Conservation (phyloP, 2,797 vertebrate species). For the Anableps anableps region DNA sequence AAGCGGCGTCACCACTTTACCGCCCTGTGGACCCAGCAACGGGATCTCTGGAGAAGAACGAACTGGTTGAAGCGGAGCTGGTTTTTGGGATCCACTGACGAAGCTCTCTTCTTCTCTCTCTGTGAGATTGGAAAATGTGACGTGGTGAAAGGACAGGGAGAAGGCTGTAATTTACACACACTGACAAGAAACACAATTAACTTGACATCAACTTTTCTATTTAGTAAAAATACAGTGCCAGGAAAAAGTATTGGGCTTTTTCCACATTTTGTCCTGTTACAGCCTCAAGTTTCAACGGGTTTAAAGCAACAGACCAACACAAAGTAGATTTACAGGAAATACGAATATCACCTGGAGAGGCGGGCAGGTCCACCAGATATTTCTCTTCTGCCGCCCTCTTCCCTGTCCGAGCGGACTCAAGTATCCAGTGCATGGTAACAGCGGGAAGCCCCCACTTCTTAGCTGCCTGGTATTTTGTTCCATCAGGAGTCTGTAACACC, state of each 20-base stretch:
- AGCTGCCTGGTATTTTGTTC: constrained; percentile 95
- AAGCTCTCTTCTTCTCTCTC: constrained; percentile 81
- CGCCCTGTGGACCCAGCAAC: constrained; percentile 72
- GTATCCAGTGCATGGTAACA: constrained; percentile 89
- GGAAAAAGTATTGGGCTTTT: too few relatives aligned
- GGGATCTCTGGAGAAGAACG: constrained; percentile 73
- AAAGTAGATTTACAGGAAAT: not conserved
- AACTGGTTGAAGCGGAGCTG: constrained; percentile 35
- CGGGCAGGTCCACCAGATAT: constrained; percentile 86
- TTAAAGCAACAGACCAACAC: not conserved
- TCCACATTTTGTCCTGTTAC: not conserved
- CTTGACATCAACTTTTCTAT: not conserved
- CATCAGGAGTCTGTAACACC: constrained; percentile 86
- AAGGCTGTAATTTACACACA: not conserved
- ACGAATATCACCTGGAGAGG: constrained; percentile 80
- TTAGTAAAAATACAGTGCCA: not conserved
- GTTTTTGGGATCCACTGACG: constrained; percentile 79
- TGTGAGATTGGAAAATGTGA: constrained; percentile 31
- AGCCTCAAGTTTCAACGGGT: not conserved
- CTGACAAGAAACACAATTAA: not conserved
- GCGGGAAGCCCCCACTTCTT: constrained; percentile 96
- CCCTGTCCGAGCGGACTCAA: constrained; percentile 88
- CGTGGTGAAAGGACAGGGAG: not conserved
- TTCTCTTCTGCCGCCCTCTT: constrained; percentile 83
- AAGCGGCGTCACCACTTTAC: constrained; percentile 87